Conservation (phyloP, 2,888 invertebrate genomes). For the Neoascia interrupta region DNA sequence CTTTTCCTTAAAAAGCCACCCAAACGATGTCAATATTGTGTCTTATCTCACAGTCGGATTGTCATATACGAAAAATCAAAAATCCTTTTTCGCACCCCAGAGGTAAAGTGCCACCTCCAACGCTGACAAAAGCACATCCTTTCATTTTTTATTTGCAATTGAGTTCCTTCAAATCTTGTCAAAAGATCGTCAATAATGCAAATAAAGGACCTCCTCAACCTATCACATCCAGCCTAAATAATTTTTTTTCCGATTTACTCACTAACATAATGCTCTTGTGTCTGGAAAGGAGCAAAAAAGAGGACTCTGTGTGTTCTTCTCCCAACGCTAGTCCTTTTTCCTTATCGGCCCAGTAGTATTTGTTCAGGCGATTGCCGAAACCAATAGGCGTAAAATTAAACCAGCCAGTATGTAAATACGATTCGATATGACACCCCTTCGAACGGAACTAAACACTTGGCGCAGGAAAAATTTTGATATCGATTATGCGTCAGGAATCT, state of each 20-base stretch:
- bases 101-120: neutral
- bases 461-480: conserved; percentile 45
- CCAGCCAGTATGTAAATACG: conserved; percentile 70
- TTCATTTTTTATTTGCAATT: conserved; percentile 9
- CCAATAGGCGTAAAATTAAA: conserved; percentile 80
- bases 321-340: conserved; percentile 15
- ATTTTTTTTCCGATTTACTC: conserved; percentile 54
- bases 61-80: conserved; percentile 13
- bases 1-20: no score
- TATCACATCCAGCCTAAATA: conserved; percentile 27
- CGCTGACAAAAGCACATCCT: conserved; percentile 2
- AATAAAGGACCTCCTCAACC: conserved; percentile 52
- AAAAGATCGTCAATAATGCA: conserved; percentile 64
- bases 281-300: no score
- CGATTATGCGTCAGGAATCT: conserved; percentile 60
- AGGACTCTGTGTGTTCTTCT: neutral
- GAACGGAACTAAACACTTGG: conserved; percentile 40
- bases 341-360: conserved; percentile 73
- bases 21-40: no score
- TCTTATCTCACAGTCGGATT: conserved; percentile 28
- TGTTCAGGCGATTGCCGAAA: conserved; percentile 80
- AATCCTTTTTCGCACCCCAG: neutral
- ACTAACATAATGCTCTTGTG: conserved; percentile 22
- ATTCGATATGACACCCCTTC: conserved; percentile 50
- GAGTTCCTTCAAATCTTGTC: conserved; percentile 45